phyloP scores from a whole-genome alignment of 2,888 invertebrate genomes.

The Loripinus fragilis region DNA sequence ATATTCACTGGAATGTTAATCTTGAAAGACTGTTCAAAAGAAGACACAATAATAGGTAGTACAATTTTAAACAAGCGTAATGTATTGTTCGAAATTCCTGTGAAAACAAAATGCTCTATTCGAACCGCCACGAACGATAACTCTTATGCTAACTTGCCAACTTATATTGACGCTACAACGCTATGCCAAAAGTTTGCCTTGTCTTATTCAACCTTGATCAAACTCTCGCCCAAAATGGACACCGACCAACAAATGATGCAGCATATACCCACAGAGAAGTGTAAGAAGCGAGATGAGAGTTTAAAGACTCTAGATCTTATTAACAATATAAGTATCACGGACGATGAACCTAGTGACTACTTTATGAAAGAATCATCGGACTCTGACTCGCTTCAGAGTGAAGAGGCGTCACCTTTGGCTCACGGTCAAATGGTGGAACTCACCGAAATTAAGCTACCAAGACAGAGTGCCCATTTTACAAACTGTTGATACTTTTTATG shows the following conservation, averaged over 20 bases:
- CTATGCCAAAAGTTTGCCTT: constrained; percentile 72
- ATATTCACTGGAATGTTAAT: constrained; percentile 76
- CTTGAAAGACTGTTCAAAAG: constrained; percentile 53
- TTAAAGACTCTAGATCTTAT: constrained; percentile 73
- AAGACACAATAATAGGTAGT: constrained; percentile 70
- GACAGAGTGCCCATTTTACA: background rate
- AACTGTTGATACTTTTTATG: constrained; percentile 52
- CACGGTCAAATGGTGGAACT: constrained; percentile 67
- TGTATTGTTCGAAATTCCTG: constrained; percentile 75
- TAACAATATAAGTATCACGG: constrained; percentile 73
- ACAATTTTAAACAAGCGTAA: constrained; percentile 74
- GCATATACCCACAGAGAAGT: constrained; percentile 71
- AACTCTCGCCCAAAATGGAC: constrained; percentile 73
- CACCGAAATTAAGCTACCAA: constrained; percentile 55
- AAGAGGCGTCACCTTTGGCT: constrained; percentile 53
- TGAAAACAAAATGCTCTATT: constrained; percentile 51
- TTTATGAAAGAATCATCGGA: constrained; percentile 68
- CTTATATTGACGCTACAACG: constrained; percentile 69
- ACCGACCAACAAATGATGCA: constrained; percentile 69
- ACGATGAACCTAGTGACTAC: constrained; percentile 67
- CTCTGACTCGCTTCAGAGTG: constrained; percentile 66
- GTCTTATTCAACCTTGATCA: constrained; percentile 72
- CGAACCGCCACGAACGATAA: constrained; percentile 57
- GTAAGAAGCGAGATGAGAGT: constrained; percentile 62
- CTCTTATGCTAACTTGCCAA: constrained; percentile 58